These are phyloP conservation scores for Dryomyza anilis DNA, from an alignment of 2,888 invertebrate genomes.

Conservation along the genomic window DNA sequence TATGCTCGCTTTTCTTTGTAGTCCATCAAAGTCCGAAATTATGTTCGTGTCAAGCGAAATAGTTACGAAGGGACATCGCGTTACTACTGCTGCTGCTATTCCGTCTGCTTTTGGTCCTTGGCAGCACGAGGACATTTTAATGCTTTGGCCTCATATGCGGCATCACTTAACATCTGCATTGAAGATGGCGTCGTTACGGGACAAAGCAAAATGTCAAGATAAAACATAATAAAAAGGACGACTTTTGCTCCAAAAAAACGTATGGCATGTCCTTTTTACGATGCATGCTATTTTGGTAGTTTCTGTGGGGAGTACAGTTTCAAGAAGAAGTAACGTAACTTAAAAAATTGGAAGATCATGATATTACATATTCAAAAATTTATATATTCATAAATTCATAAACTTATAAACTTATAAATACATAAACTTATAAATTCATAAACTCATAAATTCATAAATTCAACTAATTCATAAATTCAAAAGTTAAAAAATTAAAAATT, in stretches of 20 bases:
- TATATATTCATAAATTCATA: no score
- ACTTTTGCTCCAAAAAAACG: slow-evolving; percentile 1
- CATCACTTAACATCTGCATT: slow-evolving; percentile 19
- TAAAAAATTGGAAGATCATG: no score
- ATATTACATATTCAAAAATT: no score
- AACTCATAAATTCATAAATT: no score
- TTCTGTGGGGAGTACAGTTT: no score
- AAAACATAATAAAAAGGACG: slow-evolving; percentile 17
- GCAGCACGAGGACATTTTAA: not conserved
- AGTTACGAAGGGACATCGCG: not conserved
- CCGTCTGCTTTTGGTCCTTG: not conserved
- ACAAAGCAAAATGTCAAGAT: slow-evolving; percentile 12
- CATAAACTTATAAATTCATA: no score
- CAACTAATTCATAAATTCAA: no score
- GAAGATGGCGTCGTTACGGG: slow-evolving; percentile 7
- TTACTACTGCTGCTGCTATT: not conserved
- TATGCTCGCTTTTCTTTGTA: slow-evolving; percentile 10
- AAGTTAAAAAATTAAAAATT: no score
- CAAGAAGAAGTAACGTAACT: no score
- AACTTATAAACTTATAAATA: no score
- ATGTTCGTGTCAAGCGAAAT: slow-evolving; percentile 15
- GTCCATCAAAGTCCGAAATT: slow-evolving; percentile 30
- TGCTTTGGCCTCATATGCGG: slow-evolving; percentile 7
- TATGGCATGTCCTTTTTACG: slow-evolving; percentile 12
- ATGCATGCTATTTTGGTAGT: no score